Evolutionary conservation across 2,888 invertebrate genomes (phyloP), one percentile per base, ranked within the genome.

Genomic region (Pyrrhia umbra): DNA sequence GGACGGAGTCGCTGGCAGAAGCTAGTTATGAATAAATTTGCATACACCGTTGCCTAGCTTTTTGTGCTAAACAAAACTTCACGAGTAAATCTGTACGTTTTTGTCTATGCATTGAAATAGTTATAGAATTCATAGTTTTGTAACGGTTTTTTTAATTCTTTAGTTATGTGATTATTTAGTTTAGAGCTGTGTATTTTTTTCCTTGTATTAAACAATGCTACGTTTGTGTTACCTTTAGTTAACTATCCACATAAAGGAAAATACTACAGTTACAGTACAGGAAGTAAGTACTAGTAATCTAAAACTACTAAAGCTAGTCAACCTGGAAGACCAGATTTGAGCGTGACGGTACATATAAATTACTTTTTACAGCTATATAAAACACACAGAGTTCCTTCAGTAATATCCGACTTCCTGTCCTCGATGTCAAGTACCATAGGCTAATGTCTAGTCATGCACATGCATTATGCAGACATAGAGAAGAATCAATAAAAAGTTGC

Each of bases 321-420:
- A 30, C 0, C n/a, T 49, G 15, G n/a, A 10, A 52, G 47, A 18
- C 18, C 10, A 54, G 23, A 45, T 15, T 42, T 15, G 57, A 58
- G 49, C 71, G 61, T 70, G 70, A 62, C 58, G 30, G 25, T 51
- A 47, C 68, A 72, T 71, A 49, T 39, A 67, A 45, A 62, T 55
- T 6, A 27, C 6, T 45, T 52, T 54, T 56, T 58, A 74, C 51
- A 51, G 25, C 37, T 57, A 56, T 62, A 60, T 57, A 54, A 55
- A 67, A 58, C 56, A 55, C 40, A 40, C 55, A 45, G 18, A 45
- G 57, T 52, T 71, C 42, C 57, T 67, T 47, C 64, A 54, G 73
- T 75, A 77, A 74, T 80, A 78, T 76, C 69, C 56, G 74, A 87
- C 86, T 90, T 91, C 90, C 90, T 90, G 87, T 77, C 83, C 81